Evolutionary conservation across 2,797 vertebrate genomes (phyloP).

Genomic region (Typhlichthys subterraneus): DNA sequence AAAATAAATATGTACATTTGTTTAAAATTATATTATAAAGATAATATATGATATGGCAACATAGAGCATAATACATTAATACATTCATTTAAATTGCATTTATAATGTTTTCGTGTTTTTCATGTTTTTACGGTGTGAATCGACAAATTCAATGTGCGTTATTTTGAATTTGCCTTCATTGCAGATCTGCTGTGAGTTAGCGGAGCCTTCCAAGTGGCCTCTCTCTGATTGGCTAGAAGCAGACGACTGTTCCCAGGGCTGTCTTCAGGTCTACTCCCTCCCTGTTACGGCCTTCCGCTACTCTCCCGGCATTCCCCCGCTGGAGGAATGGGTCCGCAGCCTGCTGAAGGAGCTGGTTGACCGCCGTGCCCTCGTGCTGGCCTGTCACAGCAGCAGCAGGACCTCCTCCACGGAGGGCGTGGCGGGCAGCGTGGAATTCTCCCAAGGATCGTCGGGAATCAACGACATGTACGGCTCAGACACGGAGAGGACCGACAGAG

Average conservation of each 20-base stretch:
- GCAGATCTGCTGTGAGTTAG: slow-evolving; percentile 91
- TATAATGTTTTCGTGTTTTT: no score
- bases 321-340: slow-evolving; percentile 74
- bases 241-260: slow-evolving; percentile 76
- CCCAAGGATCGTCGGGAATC: slow-evolving; percentile 93
- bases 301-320: slow-evolving; percentile 36
- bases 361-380: slow-evolving; percentile 81
- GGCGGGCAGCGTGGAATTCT: slow-evolving; percentile 92
- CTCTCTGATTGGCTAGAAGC: slow-evolving; percentile 79
- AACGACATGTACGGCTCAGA: slow-evolving; percentile 91
- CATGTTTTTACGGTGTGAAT: no score
- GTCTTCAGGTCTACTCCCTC: slow-evolving; percentile 85
- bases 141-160: neutral
- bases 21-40: no score
- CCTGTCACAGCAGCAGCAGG: slow-evolving; percentile 83
- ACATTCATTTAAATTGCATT: no score
- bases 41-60: no score
- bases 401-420: slow-evolving; percentile 95
- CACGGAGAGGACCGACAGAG: slow-evolving; percentile 76
- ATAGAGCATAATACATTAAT: no score
- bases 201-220: slow-evolving; percentile 84
- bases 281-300: slow-evolving; percentile 47
- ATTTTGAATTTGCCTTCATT: slow-evolving; percentile 29
- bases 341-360: slow-evolving; percentile 87
- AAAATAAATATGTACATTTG: no score